phyloP scores from a whole-genome alignment of 2,797 vertebrate species.

The Hybognathus amarus region DNA sequence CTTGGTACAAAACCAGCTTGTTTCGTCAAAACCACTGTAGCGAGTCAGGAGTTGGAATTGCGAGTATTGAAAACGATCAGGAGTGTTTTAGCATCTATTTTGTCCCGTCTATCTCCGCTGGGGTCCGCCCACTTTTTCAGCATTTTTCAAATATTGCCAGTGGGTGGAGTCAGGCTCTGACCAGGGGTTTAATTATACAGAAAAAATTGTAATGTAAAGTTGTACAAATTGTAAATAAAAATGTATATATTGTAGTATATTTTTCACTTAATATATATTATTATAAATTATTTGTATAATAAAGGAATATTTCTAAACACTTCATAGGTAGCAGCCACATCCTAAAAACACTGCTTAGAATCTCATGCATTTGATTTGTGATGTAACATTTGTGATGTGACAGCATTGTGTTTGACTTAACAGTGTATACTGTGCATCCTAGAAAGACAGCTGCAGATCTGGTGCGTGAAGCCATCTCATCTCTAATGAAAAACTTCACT shows the following conservation, averaged over 20 bases:
- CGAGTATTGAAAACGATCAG: too few relatives aligned
- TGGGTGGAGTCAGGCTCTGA: too few relatives aligned
- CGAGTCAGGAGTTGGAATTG: too few relatives aligned
- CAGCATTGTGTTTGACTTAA: conserved; percentile 6
- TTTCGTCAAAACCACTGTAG: too few relatives aligned
- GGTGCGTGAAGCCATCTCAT: background rate
- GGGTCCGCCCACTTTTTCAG: too few relatives aligned
- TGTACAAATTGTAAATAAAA: too few relatives aligned
- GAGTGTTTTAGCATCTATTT: too few relatives aligned
- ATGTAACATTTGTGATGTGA: background rate
- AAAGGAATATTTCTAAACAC: background rate
- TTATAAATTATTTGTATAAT: background rate
- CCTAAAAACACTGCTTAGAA: background rate
- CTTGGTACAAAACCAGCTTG: too few relatives aligned
- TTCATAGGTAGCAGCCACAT: background rate
- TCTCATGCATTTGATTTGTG: conserved; percentile 1
- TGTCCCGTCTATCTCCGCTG: too few relatives aligned
- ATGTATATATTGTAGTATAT: background rate
- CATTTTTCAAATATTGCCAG: too few relatives aligned
- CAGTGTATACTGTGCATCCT: conserved; percentile 25
- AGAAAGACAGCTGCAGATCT: background rate
- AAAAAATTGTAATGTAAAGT: too few relatives aligned
- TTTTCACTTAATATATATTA: background rate
- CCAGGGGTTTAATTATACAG: too few relatives aligned
- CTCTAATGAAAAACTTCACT: conserved; percentile 20